Conservation (phyloP, 2,888 invertebrate genomes). For the Tryphoninae sp. region DNA sequence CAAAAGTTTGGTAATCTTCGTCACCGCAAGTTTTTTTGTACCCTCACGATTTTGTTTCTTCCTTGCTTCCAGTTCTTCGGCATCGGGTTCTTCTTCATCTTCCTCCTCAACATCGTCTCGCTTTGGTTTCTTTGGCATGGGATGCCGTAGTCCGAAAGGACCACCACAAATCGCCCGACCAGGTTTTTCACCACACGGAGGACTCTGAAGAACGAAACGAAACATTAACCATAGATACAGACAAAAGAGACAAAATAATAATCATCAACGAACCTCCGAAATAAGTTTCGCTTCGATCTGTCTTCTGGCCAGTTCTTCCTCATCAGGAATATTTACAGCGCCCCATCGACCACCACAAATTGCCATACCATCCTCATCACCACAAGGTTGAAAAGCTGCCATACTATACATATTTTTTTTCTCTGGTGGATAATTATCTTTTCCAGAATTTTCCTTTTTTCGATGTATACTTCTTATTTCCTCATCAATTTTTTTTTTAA, state of each 20-base stretch:
- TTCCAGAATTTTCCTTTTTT: conserved; percentile 15
- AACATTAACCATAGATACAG: not conserved
- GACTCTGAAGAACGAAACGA: conserved; percentile 62
- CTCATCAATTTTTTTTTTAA: conserved; percentile 61
- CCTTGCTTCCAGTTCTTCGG: conserved; percentile 40
- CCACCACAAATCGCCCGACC: conserved; percentile 70
- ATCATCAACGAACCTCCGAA: conserved; percentile 48
- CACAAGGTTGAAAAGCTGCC: conserved; percentile 70
- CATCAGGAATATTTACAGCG: conserved; percentile 65
- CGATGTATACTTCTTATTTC: conserved; percentile 49
- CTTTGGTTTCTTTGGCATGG: conserved; percentile 57
- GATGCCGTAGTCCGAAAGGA: conserved; percentile 66
- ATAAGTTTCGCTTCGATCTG: conserved; percentile 65
- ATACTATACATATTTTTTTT: conserved; percentile 69
- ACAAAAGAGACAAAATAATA: conserved; percentile 2
- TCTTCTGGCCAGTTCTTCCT: conserved; percentile 66
- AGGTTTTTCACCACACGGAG: conserved; percentile 70
- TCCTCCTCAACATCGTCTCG: conserved; percentile 64
- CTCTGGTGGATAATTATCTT: conserved; percentile 17
- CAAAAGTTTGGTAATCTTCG: conserved; percentile 40
- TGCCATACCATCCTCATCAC: conserved; percentile 71
- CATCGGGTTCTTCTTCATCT: conserved; percentile 54
- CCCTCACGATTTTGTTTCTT: conserved; percentile 37
- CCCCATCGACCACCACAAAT: conserved; percentile 72
- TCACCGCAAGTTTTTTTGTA: conserved; percentile 17